These are phyloP conservation scores for Sphaeramia orbicularis DNA, from an alignment of 2,797 vertebrate genomes.

Conservation along the genomic window DNA sequence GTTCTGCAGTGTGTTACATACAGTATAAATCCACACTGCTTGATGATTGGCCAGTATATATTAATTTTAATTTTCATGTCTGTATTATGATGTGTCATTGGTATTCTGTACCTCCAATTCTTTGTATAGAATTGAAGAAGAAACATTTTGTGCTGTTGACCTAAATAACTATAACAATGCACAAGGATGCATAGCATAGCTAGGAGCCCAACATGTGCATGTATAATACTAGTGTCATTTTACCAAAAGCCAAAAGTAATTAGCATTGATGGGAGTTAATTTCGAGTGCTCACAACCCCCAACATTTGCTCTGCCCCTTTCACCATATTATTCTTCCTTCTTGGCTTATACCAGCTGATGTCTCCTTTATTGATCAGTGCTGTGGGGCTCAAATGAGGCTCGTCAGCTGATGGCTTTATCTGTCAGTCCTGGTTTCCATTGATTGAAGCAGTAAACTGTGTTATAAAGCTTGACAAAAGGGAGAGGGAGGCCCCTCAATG, in stretches of 20 bases:
- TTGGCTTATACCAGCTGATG: slow-evolving; percentile 68
- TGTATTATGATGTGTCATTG: not conserved
- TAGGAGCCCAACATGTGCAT: not conserved
- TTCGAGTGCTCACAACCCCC: slow-evolving; percentile 38
- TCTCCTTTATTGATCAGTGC: slow-evolving; percentile 75
- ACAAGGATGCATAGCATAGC: slow-evolving; percentile 18
- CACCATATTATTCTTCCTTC: slow-evolving; percentile 48
- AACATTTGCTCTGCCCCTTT: slow-evolving; percentile 16
- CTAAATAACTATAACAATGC: slow-evolving; percentile 26
- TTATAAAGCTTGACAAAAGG: slow-evolving; percentile 49
- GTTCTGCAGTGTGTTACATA: too few relatives aligned
- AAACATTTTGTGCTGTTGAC: slow-evolving; percentile 14
- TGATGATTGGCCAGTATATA: too few relatives aligned
- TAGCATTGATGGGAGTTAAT: slow-evolving; percentile 68
- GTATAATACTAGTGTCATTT: slow-evolving; percentile 3
- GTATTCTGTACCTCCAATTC: not conserved
- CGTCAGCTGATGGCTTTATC: slow-evolving; percentile 82
- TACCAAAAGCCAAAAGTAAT: slow-evolving; percentile 66
- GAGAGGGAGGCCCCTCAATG: slow-evolving; percentile 36
- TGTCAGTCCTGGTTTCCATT: slow-evolving; percentile 73
- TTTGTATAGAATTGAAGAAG: slow-evolving; percentile 10
- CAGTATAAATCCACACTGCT: too few relatives aligned
- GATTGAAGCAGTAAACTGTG: slow-evolving; percentile 73
- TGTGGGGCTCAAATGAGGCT: slow-evolving; percentile 61
- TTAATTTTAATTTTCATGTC: too few relatives aligned